Base-by-base conservation (phyloP, 2,888 invertebrate genomes). In the Xylota segnis region DNA sequence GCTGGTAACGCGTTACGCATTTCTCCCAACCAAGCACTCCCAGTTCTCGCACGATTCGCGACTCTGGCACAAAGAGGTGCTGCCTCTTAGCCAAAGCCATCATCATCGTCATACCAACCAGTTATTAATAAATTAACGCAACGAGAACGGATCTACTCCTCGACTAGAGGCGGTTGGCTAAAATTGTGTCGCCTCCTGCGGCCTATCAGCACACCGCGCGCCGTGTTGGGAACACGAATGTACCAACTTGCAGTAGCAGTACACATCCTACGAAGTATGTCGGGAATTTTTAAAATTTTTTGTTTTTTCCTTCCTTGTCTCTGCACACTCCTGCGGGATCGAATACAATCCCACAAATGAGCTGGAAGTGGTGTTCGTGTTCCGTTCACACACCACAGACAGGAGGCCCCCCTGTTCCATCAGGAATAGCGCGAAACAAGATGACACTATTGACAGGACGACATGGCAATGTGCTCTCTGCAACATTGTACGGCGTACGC, bases 121-220 rank as follows among this genome's bases (percentile, higher is more conserved):
- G 83, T 83, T 83, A 83, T 77, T 83, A 83, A 83, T 83, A 83
- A 83, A 83, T 83, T 83, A 83, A 83, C 83, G 71, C 83, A 77
- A 83, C 71, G 59, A 54, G 77, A 83, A 81, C 75, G 68, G 34
- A 54, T 74, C 79, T 79, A 75, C 61, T 56, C n/a, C n/a, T n/a
- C n/a, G n/a, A 59, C 59, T 43, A 43, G 27, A 43, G 56, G 50
- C 45, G 23, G 66, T 9, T 16, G 47, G 66, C 61, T 27, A 81
- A 78, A 81, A 81, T 75, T 81, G 68, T 81, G 81, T 81, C 81
- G 75, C 81, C 81, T 81, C 81, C 81, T 75, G 81, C 68, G 75
- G 81, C 75, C 81, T 81, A 81, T 81, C 81, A 81, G 68, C 81
- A 81, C n/a, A n/a, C n/a, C n/a, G n/a, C n/a, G n/a, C n/a, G n/a